Evolutionary conservation across 2,888 invertebrate genomes (phyloP), one percentile per base, ranked within the genome.

Genomic region (Dioctria rufipes): DNA sequence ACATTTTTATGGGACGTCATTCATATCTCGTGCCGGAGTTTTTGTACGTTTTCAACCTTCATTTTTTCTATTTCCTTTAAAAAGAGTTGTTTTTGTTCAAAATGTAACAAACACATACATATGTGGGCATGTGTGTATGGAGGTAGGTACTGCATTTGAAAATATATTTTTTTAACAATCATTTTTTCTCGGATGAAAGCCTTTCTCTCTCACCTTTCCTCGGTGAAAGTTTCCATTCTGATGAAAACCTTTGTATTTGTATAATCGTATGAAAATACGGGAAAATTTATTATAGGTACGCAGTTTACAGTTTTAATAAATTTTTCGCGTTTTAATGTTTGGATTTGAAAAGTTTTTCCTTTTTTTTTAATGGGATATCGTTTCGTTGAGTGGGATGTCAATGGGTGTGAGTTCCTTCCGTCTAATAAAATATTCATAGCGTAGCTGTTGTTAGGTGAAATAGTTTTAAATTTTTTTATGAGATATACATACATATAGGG

Each of bases 1-100:
- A 58, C n/a, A 40, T 73, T 42, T 54, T 58, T 51, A 51, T 54
- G 71, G n/a, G 40, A n/a, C 25, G 37, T 61, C 61, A 6, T 51
- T 25, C 25, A 61, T 39, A 61, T 61, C 8, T 61, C 61, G 25
- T 8, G 25, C 39, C n/a, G 37, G 39, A 61, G 4, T 5, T 61
- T 61, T 61, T 61, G 25, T 61, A 3, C 4, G 61, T 6, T 39
- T 6, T 37, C 39, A 25, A 25, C 25, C 25, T 61, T 61, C 5
- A 37, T 13, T 11, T 8, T 61, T 61, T 61, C 39, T 58, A 13
- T 58, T 58, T 11, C 11, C 11, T 6, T 6, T 58, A 5, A 58
- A 25, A 25, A 25, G n/a, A n/a, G 4, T 11, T 11, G 5, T 58
- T 11, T 58, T 58, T 58, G 5, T 11, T 58, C 13, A 11, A n/a